Evolutionary conservation across 2,888 invertebrate species (phyloP), one percentile per base, ranked within the genome.

Genomic region (Acronicta psi): DNA sequence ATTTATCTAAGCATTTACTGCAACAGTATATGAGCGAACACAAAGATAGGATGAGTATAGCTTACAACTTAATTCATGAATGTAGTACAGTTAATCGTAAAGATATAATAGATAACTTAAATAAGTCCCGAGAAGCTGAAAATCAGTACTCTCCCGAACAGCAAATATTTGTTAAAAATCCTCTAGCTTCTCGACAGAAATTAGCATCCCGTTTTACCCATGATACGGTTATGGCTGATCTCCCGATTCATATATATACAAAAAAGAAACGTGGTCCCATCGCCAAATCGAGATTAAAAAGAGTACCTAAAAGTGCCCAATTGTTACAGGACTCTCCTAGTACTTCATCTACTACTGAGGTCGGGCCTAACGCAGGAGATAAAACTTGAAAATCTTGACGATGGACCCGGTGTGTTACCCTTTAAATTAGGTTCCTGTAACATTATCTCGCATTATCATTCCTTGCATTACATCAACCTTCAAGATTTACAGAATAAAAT

Each of bases 11-110:
- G 44, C 70, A 74, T 8, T 14, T 75, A 11, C 9, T 77, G 0
- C 75, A 75, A 45, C 74, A 75, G 20, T 75, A 78, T 36, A 50
- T 34, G 1, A 36, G 46, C 38, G 43, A 54, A 8, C 74, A 75
- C 43, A 51, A 31, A 18, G 16, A 40, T 23, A 65, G 20, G 18
- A 72, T 69, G 70, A 62, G 46, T 25, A 37, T 36, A n/a, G 72
- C 60, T 2, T 76, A 72, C 34, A 49, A 68, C 0, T 29, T 66
- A 4, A 61, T 74, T 10, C 60, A 70, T 17, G 55, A 67, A 17
- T 41, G 59, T 1, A 49, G 59, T 11, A 11, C 54, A 23, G 10
- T 18, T 1, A 18, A 52, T n/a, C 51, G 77, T 6, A 57, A 53
- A 1, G 29, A 38, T 13, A 9, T 69, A 10, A 66, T 37, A 13